Conservation (phyloP, 2,888 invertebrate species). For the Drosophila melanosoma region DNA sequence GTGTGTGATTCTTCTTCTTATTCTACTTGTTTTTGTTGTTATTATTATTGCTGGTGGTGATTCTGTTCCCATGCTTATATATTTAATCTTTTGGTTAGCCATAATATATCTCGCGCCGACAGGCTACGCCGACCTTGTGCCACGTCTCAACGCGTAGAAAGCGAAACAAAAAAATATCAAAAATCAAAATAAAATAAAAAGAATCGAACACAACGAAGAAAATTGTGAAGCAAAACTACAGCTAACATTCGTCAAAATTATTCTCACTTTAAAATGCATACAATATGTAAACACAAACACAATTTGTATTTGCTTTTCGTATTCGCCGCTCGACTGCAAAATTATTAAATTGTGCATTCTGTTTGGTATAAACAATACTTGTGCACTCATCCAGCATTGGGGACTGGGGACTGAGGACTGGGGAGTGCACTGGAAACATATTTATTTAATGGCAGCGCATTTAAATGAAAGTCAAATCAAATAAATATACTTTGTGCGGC, state of each 20-base stretch:
- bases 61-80: conserved; percentile 38
- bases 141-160: conserved; percentile 74
- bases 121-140: conserved; percentile 77
- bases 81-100: conserved; percentile 76
- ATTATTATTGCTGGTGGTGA: conserved; percentile 12
- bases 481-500: conserved; percentile 29
- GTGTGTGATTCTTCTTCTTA: conserved; percentile 23
- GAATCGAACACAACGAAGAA: conserved; percentile 17
- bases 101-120: conserved; percentile 74
- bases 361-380: conserved; percentile 37
- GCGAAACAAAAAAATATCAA: conserved; percentile 54
- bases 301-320: conserved; percentile 32
- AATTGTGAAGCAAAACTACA: conserved; percentile 39
- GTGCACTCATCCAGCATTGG: conserved; percentile 3
- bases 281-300: conserved; percentile 35
- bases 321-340: conserved; percentile 13
- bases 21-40: conserved; percentile 38
- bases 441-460: conserved; percentile 46
- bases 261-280: conserved; percentile 51
- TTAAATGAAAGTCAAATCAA: conserved; percentile 44
- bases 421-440: conserved; percentile 39
- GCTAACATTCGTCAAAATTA: conserved; percentile 56
- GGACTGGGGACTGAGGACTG: conserved; percentile 9
- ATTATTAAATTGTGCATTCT: conserved; percentile 11
- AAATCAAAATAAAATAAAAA: conserved; percentile 19